Base-by-base conservation (phyloP, 2,113 vertebrate species). In the Heterotilapia buettikoferi region DNA sequence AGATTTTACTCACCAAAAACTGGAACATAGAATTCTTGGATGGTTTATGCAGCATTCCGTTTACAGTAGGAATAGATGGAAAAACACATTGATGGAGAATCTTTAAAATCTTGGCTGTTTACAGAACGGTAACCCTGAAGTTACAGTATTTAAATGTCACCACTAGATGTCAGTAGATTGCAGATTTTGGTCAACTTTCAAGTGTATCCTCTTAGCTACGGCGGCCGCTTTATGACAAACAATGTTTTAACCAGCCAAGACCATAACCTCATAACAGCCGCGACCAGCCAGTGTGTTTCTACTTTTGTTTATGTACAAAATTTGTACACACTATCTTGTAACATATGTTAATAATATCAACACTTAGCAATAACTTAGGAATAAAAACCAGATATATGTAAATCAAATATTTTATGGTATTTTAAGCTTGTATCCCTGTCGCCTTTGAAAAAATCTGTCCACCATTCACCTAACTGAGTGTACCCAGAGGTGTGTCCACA, bases 201-300 rank as follows among this genome's bases (percentile, higher is more conserved):
- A 40, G 6, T 38, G 61, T 2, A 0, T 66, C 18, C 19, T 38
- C 11, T 38, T 13, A 68, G 10, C 33, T 68, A 40, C 4, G 0
- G 0, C 0, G 1, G 1, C 19, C 0, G 3, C 33, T 68, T 21
- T 5, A 40, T 0, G 19, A 68, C 33, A 7, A 66, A 13, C 2
- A 66, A 68, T 2, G 0, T 66, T 66, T 66, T 66, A 63, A 36
- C 9, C 31, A 66, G 61, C 1, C 61, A 13, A 66, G 59, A 36
- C 18, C 16, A 11, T 63, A 33, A 63, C 29, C 9, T 63, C 16
- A 19, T 33, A 63, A 33, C 29, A 63, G 59, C 29, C 0, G 0
- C 2, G 16, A 19, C 9, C 31, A 63, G 9, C 16, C 18, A 36
- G 59, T 19, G 31, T 63, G 59, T 36, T 63, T 63, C 18, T 63